A percentile compares a stretch with the other conserved stretches of the same genome.
These are phyloP conservation scores for Thumatha senex DNA, from an alignment of 2,888 invertebrate genomes.

Conservation along the genomic window DNA sequence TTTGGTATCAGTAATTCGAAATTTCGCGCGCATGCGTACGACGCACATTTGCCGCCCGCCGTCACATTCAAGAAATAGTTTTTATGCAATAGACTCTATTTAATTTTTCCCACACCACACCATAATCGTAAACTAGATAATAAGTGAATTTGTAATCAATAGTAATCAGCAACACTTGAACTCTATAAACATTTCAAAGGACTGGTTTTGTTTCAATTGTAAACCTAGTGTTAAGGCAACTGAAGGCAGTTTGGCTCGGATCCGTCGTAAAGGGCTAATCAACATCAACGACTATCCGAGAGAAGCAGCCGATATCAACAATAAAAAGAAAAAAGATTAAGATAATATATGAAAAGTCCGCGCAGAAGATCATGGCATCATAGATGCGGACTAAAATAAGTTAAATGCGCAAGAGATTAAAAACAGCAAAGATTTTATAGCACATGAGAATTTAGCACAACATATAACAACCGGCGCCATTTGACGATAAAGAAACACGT, in stretches of 20 bases:
- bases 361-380: slow-evolving; percentile 63
- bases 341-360: slow-evolving; percentile 60
- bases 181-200: slow-evolving; percentile 59
- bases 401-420: slow-evolving; percentile 79
- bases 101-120: slow-evolving; percentile 62
- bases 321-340: slow-evolving; percentile 54
- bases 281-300: slow-evolving; percentile 77
- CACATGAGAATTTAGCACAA: slow-evolving; percentile 72
- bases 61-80: slow-evolving; percentile 80
- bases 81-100: slow-evolving; percentile 80
- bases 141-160: slow-evolving; percentile 76
- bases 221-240: slow-evolving; percentile 80
- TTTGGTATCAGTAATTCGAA: slow-evolving; percentile 68
- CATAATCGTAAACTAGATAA: slow-evolving; percentile 75
- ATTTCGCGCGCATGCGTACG: slow-evolving; percentile 78
- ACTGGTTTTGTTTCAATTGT: slow-evolving; percentile 77
- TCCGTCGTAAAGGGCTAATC: slow-evolving; percentile 72
- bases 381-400: slow-evolving; percentile 67
- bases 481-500: slow-evolving; percentile 84
- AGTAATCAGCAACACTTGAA: slow-evolving; percentile 83
- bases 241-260: slow-evolving; percentile 75
- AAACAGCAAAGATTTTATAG: slow-evolving; percentile 75
- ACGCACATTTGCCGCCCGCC: slow-evolving; percentile 68
- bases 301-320: slow-evolving; percentile 55
- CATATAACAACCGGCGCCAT: slow-evolving; percentile 76